Evolutionary conservation across 2,797 vertebrate species (phyloP).

Genomic region (Anguilla pacifica): DNA sequence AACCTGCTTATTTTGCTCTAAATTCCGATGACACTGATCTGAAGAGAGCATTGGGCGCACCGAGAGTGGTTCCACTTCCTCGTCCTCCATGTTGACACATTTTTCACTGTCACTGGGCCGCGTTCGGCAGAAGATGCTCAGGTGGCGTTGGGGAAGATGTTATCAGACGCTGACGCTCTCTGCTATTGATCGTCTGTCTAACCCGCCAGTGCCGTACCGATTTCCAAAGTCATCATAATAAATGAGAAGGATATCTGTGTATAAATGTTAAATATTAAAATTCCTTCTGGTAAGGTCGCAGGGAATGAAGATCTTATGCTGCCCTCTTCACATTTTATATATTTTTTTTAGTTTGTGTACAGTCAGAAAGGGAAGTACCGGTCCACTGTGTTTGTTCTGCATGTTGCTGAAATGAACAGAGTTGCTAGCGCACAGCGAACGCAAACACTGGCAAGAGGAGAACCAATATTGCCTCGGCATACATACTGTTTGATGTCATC

Average conservation of each 20-base stretch:
- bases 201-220: neutral
- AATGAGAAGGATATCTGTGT: neutral
- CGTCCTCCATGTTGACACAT: neutral
- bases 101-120: neutral
- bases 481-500: neutral
- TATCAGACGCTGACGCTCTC: neutral
- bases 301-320: neutral
- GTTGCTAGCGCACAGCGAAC: no score
- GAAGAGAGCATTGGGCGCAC: neutral
- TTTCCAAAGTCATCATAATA: neutral
- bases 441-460: no score
- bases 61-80: neutral
- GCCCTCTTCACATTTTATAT: neutral
- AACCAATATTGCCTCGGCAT: no score
- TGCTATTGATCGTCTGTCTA: neutral
- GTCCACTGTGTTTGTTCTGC: neutral
- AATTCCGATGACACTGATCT: neutral
- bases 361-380: neutral
- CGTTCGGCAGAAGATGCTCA: neutral
- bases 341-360: neutral
- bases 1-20: neutral
- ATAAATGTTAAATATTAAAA: neutral
- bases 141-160: neutral
- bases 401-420: neutral
- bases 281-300: neutral